A percentile compares a stretch with the other conserved stretches of the same genome.
Evolutionary conservation across 1,140 invertebrate species (phyloP).

Genomic region (Drosophila pseudoobscura): DNA sequence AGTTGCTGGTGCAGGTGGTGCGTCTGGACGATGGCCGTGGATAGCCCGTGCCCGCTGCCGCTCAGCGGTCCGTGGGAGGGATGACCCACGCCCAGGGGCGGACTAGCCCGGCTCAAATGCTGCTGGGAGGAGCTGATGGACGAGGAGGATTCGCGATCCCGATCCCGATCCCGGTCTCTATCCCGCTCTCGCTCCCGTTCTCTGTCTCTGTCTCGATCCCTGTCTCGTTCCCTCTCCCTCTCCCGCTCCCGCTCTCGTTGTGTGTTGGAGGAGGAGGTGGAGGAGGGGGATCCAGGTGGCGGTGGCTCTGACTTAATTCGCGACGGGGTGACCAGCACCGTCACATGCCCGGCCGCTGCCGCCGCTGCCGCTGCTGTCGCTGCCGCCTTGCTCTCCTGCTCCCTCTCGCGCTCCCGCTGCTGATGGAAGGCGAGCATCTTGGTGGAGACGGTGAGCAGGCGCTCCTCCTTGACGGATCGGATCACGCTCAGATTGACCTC

Average conservation of each 20-base stretch:
- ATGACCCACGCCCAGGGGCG: conserved; percentile 27
- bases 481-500: conserved; percentile 76
- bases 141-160: conserved; percentile 61
- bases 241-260: conserved; percentile 51
- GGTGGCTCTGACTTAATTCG: conserved; percentile 79
- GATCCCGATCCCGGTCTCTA: conserved; percentile 28
- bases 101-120: conserved; percentile 62
- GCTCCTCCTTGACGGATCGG: conserved; percentile 80
- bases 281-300: conserved; percentile 77
- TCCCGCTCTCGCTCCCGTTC: conserved; percentile 33
- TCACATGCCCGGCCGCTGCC: conserved; percentile 83
- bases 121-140: conserved; percentile 68
- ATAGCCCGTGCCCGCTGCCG: conserved; percentile 51
- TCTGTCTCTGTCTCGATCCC: conserved; percentile 30
- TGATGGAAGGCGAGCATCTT: conserved; percentile 78
- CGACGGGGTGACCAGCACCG: conserved; percentile 81
- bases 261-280: conserved; percentile 41
- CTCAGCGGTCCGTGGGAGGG: conserved; percentile 24
- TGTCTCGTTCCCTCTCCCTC: conserved; percentile 24
- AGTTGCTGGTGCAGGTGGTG: conserved; percentile 80
- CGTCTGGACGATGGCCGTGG: conserved; percentile 70
- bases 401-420: conserved; percentile 54
- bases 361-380: conserved; percentile 49
- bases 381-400: conserved; percentile 60
- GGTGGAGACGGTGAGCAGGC: conserved; percentile 71